These are phyloP conservation scores for Diplodus sargus DNA, from an alignment of 2,797 vertebrate genomes.

Conservation along the genomic window DNA sequence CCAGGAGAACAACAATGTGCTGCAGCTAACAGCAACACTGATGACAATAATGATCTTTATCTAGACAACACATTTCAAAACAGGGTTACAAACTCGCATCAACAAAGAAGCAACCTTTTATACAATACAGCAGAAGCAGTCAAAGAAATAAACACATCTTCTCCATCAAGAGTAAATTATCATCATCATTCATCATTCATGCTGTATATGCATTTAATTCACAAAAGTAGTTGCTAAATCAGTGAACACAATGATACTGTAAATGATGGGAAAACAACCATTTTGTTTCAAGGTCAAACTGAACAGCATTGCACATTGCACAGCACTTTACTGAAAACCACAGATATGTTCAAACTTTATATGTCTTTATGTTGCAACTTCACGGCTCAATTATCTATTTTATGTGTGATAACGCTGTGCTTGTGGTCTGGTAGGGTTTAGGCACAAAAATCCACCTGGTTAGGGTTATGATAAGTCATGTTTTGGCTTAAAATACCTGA, in stretches of 20 bases:
- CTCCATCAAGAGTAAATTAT: too few species aligned
- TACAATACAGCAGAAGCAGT: neutral
- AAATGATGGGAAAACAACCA: too few species aligned
- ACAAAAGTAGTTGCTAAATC: neutral
- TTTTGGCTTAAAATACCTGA: too few species aligned
- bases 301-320: too few species aligned
- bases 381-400: too few species aligned
- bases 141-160: conserved; percentile 6
- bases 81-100: neutral
- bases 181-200: neutral
- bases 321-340: too few species aligned
- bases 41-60: conserved; percentile 4
- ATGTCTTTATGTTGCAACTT: too few species aligned
- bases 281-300: neutral
- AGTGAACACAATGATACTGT: neutral
- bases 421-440: too few species aligned
- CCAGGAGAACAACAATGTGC: conserved; percentile 1
- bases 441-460: too few species aligned
- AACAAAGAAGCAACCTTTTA: neutral
- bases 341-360: too few species aligned
- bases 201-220: neutral
- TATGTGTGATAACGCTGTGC: too few species aligned
- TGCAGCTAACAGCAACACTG: conserved; percentile 7
- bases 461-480: too few species aligned
- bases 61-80: conserved; percentile 1